Base-by-base conservation (phyloP, 1,140 invertebrate genomes). In the Sogatella furcifera region DNA sequence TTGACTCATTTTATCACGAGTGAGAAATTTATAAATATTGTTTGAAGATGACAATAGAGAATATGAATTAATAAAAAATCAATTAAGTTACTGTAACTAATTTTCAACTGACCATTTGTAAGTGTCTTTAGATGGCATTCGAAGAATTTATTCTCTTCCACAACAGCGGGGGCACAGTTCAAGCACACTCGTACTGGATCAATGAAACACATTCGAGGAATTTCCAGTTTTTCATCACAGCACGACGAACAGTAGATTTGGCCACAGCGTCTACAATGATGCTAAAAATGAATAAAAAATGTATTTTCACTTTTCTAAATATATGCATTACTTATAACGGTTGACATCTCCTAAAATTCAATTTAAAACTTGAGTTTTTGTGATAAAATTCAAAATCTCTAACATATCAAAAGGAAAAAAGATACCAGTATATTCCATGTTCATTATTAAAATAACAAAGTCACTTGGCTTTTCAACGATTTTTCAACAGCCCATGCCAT, bases 181-280 rank as follows among this genome's bases (percentile, higher is more conserved):
- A 65, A 58, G 66, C 79, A 81, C 9, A 78, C 67, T 19, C 78
- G 67, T 4, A 81, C 79, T 28, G 79, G 79, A 65, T 81, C 79
- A 15, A 81, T 69, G 66, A 80, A 81, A 64, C 76, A 77, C 78
- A 81, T 80, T 21, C 79, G 66, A 8, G 73, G 76, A 17, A 81
- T 66, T 9, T 67, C 60, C 31, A 78, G 52, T 56, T 73, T 74
- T 5, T 68, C 64, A 5, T 74, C 67, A 68, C 77, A 77, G 64
- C 78, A 80, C 0, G 63, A 67, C 34, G 69, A 71, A 67, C 79
- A 81, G 63, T 74, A 80, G 56, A 78, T 74, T 41, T 72, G 67
- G 0, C 79, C 79, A 75, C 79, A 81, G n/a, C 79, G 69, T n/a
- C 78, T 71, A 67, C 79, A 81, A 64, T 81, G 79, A 68, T 81